Evolutionary conservation across 2,797 vertebrate species (phyloP), one percentile per base, ranked within the genome.

Genomic region (Allobates femoralis): DNA sequence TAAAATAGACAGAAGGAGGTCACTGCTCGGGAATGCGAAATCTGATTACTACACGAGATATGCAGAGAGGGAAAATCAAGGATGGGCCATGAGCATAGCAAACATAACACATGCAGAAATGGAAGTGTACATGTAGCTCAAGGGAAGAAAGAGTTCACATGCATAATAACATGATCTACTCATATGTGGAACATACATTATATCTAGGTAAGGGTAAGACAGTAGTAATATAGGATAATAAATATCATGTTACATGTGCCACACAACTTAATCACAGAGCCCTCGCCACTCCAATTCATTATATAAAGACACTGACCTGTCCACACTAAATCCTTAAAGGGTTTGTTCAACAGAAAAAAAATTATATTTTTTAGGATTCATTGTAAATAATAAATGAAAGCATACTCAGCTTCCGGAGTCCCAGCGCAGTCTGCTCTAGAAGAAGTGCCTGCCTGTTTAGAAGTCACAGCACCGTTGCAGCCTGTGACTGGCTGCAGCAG

Each of bases 1-100:
- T 78, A 78, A 67, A 67, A 60, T 26, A 71, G 67, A 71, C 58
- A 78, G 83, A 76, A 84, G 37, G 71, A 84, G 83, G 83, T 78
- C 83, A 85, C 30, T 56, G 83, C 28, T 34, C 1, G 60, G 41
- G 30, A 50, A 67, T 32, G 66, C 73, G 67, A 80, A 66, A 41
- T 64, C 41, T 34, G 73, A 66, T 50, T 66, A 37, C 15, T 74
- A 46, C 73, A n/a, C 73, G 64, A 41, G n/a, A 62, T 75, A 74
- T 30, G 41, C 71, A 84, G 53, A 50, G 18, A 75, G 1, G n/a
- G 21, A 69, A 69, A 26, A 75, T 30, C 12, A 28, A 30, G 55
- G 58, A 60, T 11, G 8, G 34, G 37, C 50, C 21, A 83, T 18
- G 32, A 46, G 81, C 50, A 34, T 28, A n/a, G 37, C 1, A 41